Conservation (phyloP, 2,797 vertebrate species). For the Cryptoblepharus egeriae region DNA sequence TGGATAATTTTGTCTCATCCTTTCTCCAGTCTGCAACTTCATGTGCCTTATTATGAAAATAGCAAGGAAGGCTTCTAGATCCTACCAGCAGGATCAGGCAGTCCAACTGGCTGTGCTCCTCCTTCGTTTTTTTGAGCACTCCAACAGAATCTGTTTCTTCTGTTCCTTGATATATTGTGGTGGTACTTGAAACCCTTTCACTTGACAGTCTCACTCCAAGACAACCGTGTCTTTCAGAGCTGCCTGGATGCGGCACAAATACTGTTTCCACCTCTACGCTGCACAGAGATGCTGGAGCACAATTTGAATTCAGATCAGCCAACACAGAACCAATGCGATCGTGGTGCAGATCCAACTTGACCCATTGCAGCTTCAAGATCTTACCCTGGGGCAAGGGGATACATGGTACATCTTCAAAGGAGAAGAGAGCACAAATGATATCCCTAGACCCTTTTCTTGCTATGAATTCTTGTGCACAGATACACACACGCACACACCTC, state of each 20-base stretch:
- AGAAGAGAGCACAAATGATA: background rate
- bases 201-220: background rate
- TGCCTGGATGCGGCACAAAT: fast-evolving
- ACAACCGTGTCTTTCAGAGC: fast-evolving
- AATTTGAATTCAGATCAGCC: too few species aligned
- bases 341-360: too few species aligned
- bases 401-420: background rate
- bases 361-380: too few species aligned
- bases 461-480: too few species aligned
- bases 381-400: too few species aligned
- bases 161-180: background rate
- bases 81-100: background rate
- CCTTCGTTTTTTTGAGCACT: background rate
- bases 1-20: too few species aligned
- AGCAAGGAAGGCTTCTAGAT: too few species aligned
- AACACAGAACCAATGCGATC: too few species aligned
- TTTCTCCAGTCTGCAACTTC: too few species aligned
- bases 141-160: background rate
- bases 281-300: too few species aligned
- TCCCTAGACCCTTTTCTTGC: background rate
- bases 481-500: background rate
- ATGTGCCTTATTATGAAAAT: too few species aligned
- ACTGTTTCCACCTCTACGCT: background rate
- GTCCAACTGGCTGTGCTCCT: background rate
- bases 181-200: background rate